Base-by-base conservation (phyloP, 2,888 invertebrate species). In the Cremastinae sp. region DNA sequence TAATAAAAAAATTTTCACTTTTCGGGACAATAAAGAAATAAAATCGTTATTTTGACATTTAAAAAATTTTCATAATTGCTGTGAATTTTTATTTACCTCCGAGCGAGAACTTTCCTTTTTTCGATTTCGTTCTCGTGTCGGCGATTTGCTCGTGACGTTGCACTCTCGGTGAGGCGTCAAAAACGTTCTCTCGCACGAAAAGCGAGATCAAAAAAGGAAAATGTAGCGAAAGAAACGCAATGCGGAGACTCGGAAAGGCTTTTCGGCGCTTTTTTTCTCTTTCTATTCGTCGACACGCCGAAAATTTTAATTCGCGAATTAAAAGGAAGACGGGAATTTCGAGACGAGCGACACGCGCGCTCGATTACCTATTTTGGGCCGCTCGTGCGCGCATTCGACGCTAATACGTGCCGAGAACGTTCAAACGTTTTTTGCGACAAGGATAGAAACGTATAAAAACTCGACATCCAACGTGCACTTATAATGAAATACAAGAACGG, bases 281-380 rank as follows among this genome's bases (percentile, higher is more conserved):
- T 51, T 61, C 62, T 75, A n/a, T 61, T 43, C 47, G 54, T 34
- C 16, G 36, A 53, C 10, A n/a, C 7, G 28, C 14, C 22, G 20
- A 1, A 20, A 9, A 22, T 64, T 51, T 69, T 70, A 59, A 38
- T 59, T 61, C 47, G 28, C 5, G 9, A 12, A 58, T 36, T 49
- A 47, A 68, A 47, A 68, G 22, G 38, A 16, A 28, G 28, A 59
- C 16, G 58, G 41, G 20, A 36, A 47, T 56, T 54, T 12, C 3
- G 22, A n/a, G 36, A 22, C 38, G 38, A 56, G 34, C 41, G 41
- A 41, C 66, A 62, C 75, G 66, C 75, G 71, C 75, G 71, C 56
- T 18, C 51, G 45, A 75, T 75, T 68, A 58, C 75, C 72, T 75
- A 75, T 75, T 75, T 75, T 72, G 72, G 75, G 72, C 68, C 56